phyloP scores from a whole-genome alignment of 2,888 invertebrate species.

The Helleia helle region DNA sequence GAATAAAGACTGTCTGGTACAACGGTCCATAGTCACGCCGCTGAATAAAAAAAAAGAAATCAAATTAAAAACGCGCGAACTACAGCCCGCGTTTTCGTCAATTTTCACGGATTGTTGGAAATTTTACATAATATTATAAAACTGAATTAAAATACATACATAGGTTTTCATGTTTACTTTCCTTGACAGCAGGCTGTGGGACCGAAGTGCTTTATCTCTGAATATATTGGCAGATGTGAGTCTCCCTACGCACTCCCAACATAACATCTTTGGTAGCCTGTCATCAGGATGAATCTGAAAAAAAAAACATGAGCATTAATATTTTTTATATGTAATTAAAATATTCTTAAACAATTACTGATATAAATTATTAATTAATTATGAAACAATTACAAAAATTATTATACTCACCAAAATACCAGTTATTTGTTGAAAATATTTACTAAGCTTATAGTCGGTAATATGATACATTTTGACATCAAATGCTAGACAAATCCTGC shows the following conservation, averaged over 20 bases:
- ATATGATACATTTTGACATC: neutral
- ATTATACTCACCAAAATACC: neutral
- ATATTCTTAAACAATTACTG: neutral
- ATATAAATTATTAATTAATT: no score
- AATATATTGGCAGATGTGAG: neutral
- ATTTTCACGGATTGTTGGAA: no score
- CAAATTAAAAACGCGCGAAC: no score
- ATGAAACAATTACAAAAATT: no score
- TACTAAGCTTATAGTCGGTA: conserved; percentile 2
- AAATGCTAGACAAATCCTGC: neutral
- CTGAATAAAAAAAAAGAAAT: no score
- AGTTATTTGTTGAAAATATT: neutral
- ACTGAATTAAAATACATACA: no score
- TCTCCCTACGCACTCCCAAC: conserved; percentile 8
- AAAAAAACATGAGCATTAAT: no score
- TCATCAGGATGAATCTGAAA: conserved; percentile 2
- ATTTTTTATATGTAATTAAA: neutral
- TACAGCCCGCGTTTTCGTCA: no score
- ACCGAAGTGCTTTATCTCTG: conserved; percentile 4
- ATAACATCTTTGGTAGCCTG: conserved; percentile 5
- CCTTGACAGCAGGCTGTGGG: neutral
- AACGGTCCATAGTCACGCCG: no score
- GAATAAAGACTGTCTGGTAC: no score
- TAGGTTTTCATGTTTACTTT: neutral
- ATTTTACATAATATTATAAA: no score